Base-by-base conservation (phyloP, 2,888 invertebrate species). In the Polydrusus cervinus region DNA sequence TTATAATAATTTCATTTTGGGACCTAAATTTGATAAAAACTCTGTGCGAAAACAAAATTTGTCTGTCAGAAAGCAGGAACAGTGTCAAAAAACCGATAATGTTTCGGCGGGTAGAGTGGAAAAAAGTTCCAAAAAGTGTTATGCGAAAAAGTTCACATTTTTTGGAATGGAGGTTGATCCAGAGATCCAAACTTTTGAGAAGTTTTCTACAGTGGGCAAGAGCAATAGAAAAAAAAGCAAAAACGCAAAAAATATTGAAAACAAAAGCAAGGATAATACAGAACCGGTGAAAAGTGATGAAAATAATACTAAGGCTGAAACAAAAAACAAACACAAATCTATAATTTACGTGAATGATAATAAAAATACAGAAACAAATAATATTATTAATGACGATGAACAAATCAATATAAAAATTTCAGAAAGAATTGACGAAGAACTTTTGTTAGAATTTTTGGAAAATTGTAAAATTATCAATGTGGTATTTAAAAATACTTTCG, bases 101-200 rank as follows among this genome's bases (percentile, higher is more conserved):
- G 47, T 18, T 34, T 16, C 18, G 1, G 16, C 11, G 3, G 57
- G 38, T 9, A 13, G 49, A 49, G 34, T 47, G 45, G 64, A 64
- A 9, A 64, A 49, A 16, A 64, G 16, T 16, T 20, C 55, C 8
- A 67, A 51, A 66, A 66, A 53, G 53, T 38, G 51, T 13, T 18
- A 20, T 40, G 25, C 43, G 16, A 81, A 89, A 88, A 78, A 89
- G 87, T 78, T 89, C 87, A 77, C 87, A 86, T 80, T 87, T 89
- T 83, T 90, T 89, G 76, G 76, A 5, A 83, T 87, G 90, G 84
- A 89, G 88, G 69, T 78, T 0, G 78, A 81, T 66, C 69, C 79
- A 45, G 74, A 68, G 6, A 53, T 80, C 30, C 68, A 79, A 45
- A 83, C 89, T 88, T 89, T 89, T 87, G 86, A 88, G 84, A 83